phyloP scores from a whole-genome alignment of 1,140 invertebrate species.

The Dreissena rostriformis region DNA sequence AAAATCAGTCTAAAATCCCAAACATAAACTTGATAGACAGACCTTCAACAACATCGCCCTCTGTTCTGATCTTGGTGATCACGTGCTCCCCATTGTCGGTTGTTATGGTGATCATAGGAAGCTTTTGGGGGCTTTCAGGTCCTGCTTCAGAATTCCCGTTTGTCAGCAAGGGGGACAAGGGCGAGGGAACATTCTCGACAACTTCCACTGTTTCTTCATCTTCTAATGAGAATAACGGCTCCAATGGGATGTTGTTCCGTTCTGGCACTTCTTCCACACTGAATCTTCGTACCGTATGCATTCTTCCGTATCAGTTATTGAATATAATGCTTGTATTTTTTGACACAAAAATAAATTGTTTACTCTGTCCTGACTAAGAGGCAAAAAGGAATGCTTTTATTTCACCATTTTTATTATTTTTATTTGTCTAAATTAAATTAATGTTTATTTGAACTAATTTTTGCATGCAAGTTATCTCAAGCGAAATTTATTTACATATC shows the following conservation, averaged over 20 bases:
- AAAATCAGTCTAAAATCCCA: neutral
- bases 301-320: no score
- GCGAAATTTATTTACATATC: no score
- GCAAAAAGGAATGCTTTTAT: no score
- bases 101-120: conserved; percentile 23
- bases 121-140: conserved; percentile 14
- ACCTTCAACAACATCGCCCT: conserved; percentile 17
- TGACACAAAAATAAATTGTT: no score
- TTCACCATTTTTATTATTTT: no score
- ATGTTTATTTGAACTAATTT: no score
- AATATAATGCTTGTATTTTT: neutral
- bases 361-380: no score
- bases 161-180: neutral
- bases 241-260: conserved; percentile 41
- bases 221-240: conserved; percentile 13
- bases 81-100: conserved; percentile 35
- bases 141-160: neutral
- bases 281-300: conserved; percentile 26
- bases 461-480: no score
- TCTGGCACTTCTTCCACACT: conserved; percentile 45
- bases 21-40: neutral
- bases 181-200: neutral
- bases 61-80: conserved; percentile 27
- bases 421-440: no score
- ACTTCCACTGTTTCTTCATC: neutral